phyloP scores from a whole-genome alignment of 2,797 vertebrate species.

The Lacerta agilis region DNA sequence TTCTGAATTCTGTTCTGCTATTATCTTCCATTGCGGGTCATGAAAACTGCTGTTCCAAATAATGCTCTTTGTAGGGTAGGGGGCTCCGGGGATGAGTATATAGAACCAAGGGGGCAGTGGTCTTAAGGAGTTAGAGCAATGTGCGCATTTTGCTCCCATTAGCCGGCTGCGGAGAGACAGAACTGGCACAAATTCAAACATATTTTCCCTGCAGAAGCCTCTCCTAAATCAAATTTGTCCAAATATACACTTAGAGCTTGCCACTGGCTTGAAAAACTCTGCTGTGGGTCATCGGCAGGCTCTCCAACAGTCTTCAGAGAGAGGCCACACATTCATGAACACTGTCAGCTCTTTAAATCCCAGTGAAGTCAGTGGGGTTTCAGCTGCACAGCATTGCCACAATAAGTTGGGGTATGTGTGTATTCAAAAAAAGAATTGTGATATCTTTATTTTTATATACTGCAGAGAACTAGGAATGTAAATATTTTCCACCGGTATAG shows the following conservation, averaged over 20 bases:
- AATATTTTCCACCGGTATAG: conserved; percentile 69
- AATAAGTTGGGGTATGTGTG: conserved; percentile 18
- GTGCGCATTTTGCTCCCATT: not conserved
- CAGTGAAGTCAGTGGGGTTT: not conserved
- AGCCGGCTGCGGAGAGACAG: not conserved
- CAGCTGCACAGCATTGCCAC: not conserved
- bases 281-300: conserved; percentile 52
- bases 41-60: no score
- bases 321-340: conserved; percentile 43
- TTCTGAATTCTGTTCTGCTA: no score
- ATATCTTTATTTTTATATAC: conserved; percentile 51
- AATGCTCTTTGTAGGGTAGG: no score
- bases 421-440: conserved; percentile 53
- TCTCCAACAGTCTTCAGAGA: conserved; percentile 61
- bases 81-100: no score
- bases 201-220: not conserved
- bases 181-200: not conserved
- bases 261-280: conserved; percentile 58
- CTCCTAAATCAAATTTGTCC: conserved; percentile 47
- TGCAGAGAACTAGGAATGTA: conserved; percentile 53
- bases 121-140: not conserved
- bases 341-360: not conserved
- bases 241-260: conserved; percentile 48
- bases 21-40: not conserved
- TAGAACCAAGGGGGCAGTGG: no score